Evolutionary conservation across 2,888 invertebrate species (phyloP).

Genomic region (Leptopilina syphax): DNA sequence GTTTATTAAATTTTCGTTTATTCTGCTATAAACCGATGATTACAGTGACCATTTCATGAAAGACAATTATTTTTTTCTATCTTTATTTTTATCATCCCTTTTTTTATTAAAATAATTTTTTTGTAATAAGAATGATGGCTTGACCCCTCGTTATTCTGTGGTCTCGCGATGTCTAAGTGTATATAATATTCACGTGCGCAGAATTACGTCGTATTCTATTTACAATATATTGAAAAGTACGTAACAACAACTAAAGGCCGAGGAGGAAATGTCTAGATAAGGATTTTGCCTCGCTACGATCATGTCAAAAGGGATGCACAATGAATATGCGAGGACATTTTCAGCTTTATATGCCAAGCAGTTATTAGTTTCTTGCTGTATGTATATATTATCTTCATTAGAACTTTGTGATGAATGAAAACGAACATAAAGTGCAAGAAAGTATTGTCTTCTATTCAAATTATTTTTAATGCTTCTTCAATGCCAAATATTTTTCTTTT

Average conservation of each 20-base stretch:
- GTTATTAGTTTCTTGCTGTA: conserved; percentile 46
- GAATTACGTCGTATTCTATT: conserved; percentile 40
- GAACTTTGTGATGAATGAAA: neutral
- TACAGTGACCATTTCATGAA: conserved; percentile 76
- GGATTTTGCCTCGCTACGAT: conserved; percentile 72
- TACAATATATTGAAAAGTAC: conserved; percentile 48
- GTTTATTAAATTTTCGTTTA: conserved; percentile 26
- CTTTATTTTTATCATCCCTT: conserved; percentile 8
- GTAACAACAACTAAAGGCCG: conserved; percentile 40
- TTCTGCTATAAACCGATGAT: conserved; percentile 62
- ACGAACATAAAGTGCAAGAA: conserved; percentile 36
- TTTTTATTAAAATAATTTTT: neutral
- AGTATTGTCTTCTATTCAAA: neutral
- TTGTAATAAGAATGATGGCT: conserved; percentile 51
- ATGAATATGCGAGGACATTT: conserved; percentile 75
- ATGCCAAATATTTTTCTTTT: too few relatives aligned
- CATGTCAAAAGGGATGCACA: conserved; percentile 74
- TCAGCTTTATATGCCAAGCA: conserved; percentile 62
- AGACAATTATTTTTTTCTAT: conserved; percentile 59
- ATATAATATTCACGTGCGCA: conserved; percentile 38
- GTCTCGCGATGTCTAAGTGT: conserved; percentile 56
- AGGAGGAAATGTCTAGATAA: conserved; percentile 55
- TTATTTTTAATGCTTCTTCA: too few relatives aligned
- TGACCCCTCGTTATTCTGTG: conserved; percentile 75
- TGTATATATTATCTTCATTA: neutral